A percentile compares a stretch with the other conserved stretches of the same genome.
These are phyloP conservation scores for Vulpes vulpes DNA, from an alignment of 2,113 vertebrate species.

Conservation along the genomic window DNA sequence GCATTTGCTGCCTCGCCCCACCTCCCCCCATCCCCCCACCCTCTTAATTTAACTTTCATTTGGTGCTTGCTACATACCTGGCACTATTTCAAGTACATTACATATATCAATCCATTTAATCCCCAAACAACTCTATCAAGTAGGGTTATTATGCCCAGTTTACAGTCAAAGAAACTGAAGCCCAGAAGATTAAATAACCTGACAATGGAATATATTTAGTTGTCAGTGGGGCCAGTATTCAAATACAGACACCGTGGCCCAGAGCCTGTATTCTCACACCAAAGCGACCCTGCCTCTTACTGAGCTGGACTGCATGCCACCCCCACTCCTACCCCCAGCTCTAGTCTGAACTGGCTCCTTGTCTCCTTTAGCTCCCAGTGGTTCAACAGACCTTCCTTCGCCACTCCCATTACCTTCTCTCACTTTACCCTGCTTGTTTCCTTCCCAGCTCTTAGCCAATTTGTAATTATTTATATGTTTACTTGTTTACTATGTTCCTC, in stretches of 20 bases:
- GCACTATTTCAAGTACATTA: background rate
- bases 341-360: background rate
- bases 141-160: background rate
- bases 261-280: background rate
- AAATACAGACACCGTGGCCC: background rate
- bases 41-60: background rate
- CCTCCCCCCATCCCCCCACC: too few relatives aligned
- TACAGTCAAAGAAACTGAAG: slow-evolving; percentile 13
- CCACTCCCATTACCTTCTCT: background rate
- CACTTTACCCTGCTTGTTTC: background rate
- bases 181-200: background rate
- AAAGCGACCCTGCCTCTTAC: background rate
- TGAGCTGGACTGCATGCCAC: background rate
- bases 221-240: background rate
- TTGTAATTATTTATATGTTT: background rate
- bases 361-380: background rate
- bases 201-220: background rate
- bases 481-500: background rate
- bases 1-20: background rate
- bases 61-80: background rate
- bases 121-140: background rate
- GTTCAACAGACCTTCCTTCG: background rate
- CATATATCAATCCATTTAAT: background rate
- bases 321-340: background rate
- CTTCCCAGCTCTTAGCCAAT: background rate